A percentile compares a stretch with the other conserved stretches of the same genome.
Conservation (phyloP, 2,888 invertebrate genomes). For the Nemotelus pantherinus region DNA sequence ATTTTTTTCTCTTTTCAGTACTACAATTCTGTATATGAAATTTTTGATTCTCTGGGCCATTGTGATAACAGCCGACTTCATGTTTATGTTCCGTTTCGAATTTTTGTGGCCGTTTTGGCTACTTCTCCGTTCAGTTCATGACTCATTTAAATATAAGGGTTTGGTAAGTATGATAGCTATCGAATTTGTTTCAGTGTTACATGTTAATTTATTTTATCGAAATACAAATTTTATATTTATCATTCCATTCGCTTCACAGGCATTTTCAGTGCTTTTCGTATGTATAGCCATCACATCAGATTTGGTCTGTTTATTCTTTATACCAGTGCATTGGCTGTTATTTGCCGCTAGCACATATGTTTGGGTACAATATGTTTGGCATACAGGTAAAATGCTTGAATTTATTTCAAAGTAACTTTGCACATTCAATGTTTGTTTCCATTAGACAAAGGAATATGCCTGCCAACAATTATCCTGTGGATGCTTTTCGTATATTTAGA, state of each 20-base stretch:
- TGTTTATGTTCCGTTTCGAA: slow-evolving; percentile 98
- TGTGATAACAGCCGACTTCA: slow-evolving; percentile 94
- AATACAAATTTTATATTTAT: slow-evolving; percentile 3
- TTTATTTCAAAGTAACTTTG: background rate
- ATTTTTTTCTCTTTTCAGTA: slow-evolving; percentile 68
- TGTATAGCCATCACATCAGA: slow-evolving; percentile 97
- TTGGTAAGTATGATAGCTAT: slow-evolving; percentile 72
- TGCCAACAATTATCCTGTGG: slow-evolving; percentile 94
- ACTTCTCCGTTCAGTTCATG: slow-evolving; percentile 92
- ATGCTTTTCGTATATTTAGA: slow-evolving; percentile 94
- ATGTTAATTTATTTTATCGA: too few relatives aligned
- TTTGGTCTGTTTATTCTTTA: slow-evolving; percentile 98
- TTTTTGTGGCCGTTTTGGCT: slow-evolving; percentile 99
- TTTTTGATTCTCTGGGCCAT: slow-evolving; percentile 94
- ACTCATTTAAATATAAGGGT: slow-evolving; percentile 98
- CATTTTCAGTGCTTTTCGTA: slow-evolving; percentile 97
- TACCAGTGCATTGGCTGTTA: slow-evolving; percentile 97
- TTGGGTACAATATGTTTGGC: slow-evolving; percentile 99
- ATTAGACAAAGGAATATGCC: slow-evolving; percentile 88
- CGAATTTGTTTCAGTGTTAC: too few relatives aligned
- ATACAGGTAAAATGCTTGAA: slow-evolving; percentile 76
- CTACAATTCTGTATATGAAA: slow-evolving; percentile 93
- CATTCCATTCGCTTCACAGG: slow-evolving; percentile 70
- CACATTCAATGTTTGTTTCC: background rate
- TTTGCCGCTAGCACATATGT: slow-evolving; percentile 98